Conservation (phyloP, 2,113 vertebrate species). For the Blennius ocellaris region DNA sequence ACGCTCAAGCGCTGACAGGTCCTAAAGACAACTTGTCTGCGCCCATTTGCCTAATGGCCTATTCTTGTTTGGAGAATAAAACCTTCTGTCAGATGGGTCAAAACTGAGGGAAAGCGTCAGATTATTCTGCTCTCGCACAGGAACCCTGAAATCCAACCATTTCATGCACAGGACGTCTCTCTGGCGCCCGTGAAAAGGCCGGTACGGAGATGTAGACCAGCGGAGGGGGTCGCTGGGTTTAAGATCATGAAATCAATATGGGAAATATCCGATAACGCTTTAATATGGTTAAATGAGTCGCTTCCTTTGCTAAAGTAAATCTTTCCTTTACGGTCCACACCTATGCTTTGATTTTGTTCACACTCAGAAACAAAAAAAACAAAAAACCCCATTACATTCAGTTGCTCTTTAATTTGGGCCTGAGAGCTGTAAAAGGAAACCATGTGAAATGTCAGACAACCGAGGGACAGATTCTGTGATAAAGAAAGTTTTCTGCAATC, state of each 20-base stretch:
- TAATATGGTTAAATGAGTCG: too few species aligned
- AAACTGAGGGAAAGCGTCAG: constrained; percentile 6
- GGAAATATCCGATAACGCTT: background rate
- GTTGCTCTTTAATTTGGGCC: too few species aligned
- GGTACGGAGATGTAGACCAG: background rate
- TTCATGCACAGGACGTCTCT: too few species aligned
- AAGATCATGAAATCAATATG: constrained; percentile 7
- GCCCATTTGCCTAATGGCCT: constrained; percentile 63
- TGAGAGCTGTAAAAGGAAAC: too few species aligned
- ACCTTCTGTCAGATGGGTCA: constrained; percentile 41
- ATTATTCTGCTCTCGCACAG: constrained; percentile 9
- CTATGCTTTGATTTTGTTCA: too few species aligned
- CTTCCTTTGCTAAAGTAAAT: background rate
- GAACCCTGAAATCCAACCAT: constrained; percentile 5
- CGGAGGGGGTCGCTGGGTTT: constrained; percentile 1
- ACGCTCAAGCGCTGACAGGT: constrained; percentile 44
- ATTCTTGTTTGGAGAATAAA: constrained; percentile 30
- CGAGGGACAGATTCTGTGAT: background rate
- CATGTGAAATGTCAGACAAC: too few species aligned
- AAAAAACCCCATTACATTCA: too few species aligned
- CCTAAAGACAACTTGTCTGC: constrained; percentile 52
- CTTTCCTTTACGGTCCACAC: too few species aligned
- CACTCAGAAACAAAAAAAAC: too few species aligned
- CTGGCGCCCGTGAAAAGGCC: constrained; percentile 10
- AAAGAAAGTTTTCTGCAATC: background rate